phyloP scores from a whole-genome alignment of 2,113 vertebrate genomes.

The Dermatemys mawii region DNA sequence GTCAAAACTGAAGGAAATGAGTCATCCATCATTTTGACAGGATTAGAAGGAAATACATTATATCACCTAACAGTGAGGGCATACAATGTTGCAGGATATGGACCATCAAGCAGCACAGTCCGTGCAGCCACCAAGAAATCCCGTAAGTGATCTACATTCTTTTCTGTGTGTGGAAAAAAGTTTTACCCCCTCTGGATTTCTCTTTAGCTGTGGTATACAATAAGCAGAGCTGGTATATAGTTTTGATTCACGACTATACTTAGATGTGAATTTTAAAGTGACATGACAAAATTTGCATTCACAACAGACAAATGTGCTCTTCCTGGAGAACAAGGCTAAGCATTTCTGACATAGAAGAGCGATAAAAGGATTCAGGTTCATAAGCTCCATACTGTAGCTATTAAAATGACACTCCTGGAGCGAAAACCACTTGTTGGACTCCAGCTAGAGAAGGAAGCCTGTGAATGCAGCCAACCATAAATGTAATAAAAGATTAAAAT shows the following conservation, averaged over 20 bases:
- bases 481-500: not conserved
- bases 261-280: conserved; percentile 55
- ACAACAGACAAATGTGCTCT: conserved; percentile 43
- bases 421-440: conserved; percentile 19
- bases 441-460: not conserved
- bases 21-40: conserved; percentile 87
- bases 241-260: conserved; percentile 29
- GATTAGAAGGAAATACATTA: conserved; percentile 89
- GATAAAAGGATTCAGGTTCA: conserved; percentile 54
- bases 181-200: not conserved
- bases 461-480: not conserved
- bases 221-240: not conserved
- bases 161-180: conserved; percentile 15
- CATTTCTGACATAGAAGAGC: conserved; percentile 47
- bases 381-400: conserved; percentile 33
- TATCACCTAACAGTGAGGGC: conserved; percentile 92
- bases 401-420: conserved; percentile 48
- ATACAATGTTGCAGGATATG: conserved; percentile 93
- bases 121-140: conserved; percentile 88
- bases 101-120: conserved; percentile 85
- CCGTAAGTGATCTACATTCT: conserved; percentile 81
- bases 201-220: not conserved
- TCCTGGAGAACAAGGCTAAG: conserved; percentile 57
- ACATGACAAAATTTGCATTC: conserved; percentile 42
- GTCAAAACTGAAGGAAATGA: conserved; percentile 89